Conservation (phyloP, 2,888 invertebrate genomes). For the Taphrorychus bicolor region DNA sequence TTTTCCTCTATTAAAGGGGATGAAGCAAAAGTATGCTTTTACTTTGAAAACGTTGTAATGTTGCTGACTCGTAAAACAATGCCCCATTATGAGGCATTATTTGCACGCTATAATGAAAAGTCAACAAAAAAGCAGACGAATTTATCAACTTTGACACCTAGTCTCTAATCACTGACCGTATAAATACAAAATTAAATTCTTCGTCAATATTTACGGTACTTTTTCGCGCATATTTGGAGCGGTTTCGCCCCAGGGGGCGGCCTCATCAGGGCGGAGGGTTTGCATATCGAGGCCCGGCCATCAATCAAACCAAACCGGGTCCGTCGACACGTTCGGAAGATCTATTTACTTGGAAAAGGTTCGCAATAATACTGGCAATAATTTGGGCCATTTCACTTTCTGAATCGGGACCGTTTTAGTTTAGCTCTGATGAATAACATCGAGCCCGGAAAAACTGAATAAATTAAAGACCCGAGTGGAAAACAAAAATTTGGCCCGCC, state of each 20-base stretch:
- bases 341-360: slow-evolving; percentile 5
- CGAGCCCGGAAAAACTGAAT: neutral
- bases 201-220: neutral
- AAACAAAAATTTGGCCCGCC: neutral
- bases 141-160: slow-evolving; percentile 4
- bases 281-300: neutral
- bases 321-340: slow-evolving; percentile 1
- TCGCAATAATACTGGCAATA: slow-evolving; percentile 4
- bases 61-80: neutral
- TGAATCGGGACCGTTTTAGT: neutral
- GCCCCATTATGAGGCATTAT: neutral
- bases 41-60: neutral
- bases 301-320: slow-evolving; percentile 2
- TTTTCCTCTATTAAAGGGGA: neutral
- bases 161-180: neutral
- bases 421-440: slow-evolving; percentile 6
- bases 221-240: neutral
- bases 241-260: neutral
- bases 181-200: neutral
- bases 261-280: neutral
- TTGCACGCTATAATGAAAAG: neutral
- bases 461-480: neutral
- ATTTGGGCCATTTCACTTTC: slow-evolving; percentile 14
- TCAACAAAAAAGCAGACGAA: neutral
- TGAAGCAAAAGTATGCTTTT: neutral